Conservation (phyloP, 2,113 vertebrate species). For the Morone chrysops region DNA sequence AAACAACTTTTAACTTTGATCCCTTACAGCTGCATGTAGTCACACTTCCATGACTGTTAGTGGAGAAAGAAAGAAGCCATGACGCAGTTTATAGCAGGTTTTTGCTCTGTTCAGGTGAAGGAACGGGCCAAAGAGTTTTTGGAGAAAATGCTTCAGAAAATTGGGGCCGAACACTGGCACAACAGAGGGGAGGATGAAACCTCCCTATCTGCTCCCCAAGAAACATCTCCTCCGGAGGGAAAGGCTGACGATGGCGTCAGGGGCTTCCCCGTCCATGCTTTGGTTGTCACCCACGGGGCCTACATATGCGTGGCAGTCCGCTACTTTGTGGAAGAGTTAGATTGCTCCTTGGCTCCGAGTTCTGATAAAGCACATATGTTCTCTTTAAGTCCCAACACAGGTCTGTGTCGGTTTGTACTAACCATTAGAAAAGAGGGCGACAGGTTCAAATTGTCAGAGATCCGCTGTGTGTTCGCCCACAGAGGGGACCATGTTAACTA, state of each 20-base stretch:
- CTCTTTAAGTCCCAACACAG: conserved; percentile 91
- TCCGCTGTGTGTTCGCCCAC: conserved; percentile 89
- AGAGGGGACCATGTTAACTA: conserved; percentile 85
- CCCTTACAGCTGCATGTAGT: background rate
- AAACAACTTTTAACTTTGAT: conserved; percentile 13
- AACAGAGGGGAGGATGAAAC: conserved; percentile 42
- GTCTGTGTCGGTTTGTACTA: conserved; percentile 89
- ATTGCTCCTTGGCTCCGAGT: conserved; percentile 83
- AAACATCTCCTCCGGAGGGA: conserved; percentile 50
- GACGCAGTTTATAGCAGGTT: background rate
- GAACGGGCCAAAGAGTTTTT: conserved; percentile 88
- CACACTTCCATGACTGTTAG: background rate
- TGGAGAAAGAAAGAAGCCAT: background rate
- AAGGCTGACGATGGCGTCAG: conserved; percentile 59
- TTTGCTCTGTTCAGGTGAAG: conserved; percentile 85
- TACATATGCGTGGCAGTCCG: conserved; percentile 89
- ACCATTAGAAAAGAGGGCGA: conserved; percentile 74
- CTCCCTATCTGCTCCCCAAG: background rate
- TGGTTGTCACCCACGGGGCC: conserved; percentile 93
- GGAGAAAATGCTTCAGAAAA: conserved; percentile 85
- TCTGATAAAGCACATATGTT: conserved; percentile 81
- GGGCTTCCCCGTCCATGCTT: conserved; percentile 80
- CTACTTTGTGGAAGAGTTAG: conserved; percentile 90
- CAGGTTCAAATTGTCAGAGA: conserved; percentile 59
- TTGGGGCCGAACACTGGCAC: conserved; percentile 71